Evolutionary conservation across 2,888 invertebrate genomes (phyloP), one percentile per base, ranked within the genome.

Genomic region (Cephus runcator): DNA sequence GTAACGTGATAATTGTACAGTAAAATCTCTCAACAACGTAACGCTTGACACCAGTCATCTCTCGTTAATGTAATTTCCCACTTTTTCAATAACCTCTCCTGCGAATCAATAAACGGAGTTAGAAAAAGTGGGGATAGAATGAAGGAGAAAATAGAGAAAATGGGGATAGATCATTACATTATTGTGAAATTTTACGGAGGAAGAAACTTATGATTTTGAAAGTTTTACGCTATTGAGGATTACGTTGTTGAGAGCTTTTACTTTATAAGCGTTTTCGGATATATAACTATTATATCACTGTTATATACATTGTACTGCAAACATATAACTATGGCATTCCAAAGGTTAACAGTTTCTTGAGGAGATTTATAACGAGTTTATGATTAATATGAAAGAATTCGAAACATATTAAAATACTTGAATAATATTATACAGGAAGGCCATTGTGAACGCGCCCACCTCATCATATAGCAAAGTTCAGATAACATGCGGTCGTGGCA

Each of bases 321-420:
- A 56, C 9, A 56, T 56, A 56, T 56, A 56, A 56, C 56, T 56
- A 56, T 56, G 15, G 23, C 56, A 56, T 56, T 56, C 23, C 23
- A 15, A 56, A 56, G 23, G 23, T 56, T 23, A 56, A 9, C 23
- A 23, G 23, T 56, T 56, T 56, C 23, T 56, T 56, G 56, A 33
- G 71, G 31, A 71, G 71, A 71, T 71, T 31, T 33, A 15, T 71
- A 71, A 71, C 36, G 76, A 77, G 79, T 79, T 75, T 77, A 77
- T 76, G 76, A 77, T 79, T 80, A 85, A 83, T 78, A 86, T 87
- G 87, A 89, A 88, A 89, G 88, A 88, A 78, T 82, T 80, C 83
- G 88, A 89, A 88, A 90, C 87, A 88, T 85, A 73, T 34, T 77
- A 40, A 75, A n/a, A 76, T 71, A 34, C 40, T 68, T 40, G 15